Evolutionary conservation across 2,797 vertebrate genomes (phyloP), one percentile per base, ranked within the genome.

Genomic region (Betta splendens): DNA sequence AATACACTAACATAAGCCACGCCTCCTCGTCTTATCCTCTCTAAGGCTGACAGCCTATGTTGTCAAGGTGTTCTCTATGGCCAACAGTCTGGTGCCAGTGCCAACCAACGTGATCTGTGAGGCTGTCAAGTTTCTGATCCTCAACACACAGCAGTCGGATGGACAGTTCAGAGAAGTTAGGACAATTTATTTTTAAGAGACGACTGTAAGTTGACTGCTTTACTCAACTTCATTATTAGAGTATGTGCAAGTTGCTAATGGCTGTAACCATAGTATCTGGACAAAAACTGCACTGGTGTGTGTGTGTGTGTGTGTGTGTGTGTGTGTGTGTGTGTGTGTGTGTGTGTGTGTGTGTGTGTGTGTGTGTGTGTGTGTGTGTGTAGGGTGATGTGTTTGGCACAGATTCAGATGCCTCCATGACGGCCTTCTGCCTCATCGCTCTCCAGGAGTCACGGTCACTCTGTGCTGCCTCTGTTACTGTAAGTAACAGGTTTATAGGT

Each of bases 1-100:
- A 31, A 12, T 13, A 31, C 31, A 31, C 3, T 31, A 31, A 4
- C 31, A 10, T 12, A 31, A 31, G 31, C 29, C 13, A 31, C 2
- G 31, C 4, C 10, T 12, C 29, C 32, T 5, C 51, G 2, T 54
- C 5, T 5, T 62, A 57, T 46, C 16, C 7, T 64, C 43, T 40
- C 5, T 6, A 64, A 96, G 95, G 94, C n/a, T 96, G 73, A 96
- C 94, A 0, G 94, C 94, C 3, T 96, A 93, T 0, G 93, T 95
- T 40, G 87, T 81, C 26, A 96, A 95, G 75, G 91, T 96, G 56
- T 94, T 96, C 7, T 2, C 89, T 26, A 78, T 95, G 90, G 89
- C 93, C 1, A 16, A 9, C 36, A 77, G 57, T 10, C 44, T 94
- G 59, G 77, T 85, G 0, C 40, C 51, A 25, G 75, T 94, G 0